Conservation (phyloP, 2,888 invertebrate species). For the Shargacucullia verbasci region DNA sequence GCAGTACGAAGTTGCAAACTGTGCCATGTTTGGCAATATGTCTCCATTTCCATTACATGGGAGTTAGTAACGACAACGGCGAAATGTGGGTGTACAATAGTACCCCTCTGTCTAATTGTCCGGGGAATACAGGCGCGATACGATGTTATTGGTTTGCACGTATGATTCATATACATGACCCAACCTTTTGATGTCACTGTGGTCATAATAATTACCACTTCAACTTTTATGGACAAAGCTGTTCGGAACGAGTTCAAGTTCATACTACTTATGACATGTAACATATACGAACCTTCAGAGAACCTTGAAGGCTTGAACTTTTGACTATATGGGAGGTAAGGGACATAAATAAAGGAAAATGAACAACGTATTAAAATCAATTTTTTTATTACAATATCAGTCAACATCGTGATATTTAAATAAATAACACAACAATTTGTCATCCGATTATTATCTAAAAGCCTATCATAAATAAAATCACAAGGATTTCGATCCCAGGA, state of each 20-base stretch:
- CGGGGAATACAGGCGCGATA: too few relatives aligned
- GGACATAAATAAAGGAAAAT: conserved; percentile 2
- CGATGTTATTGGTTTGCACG: too few relatives aligned
- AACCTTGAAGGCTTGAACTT: neutral
- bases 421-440: conserved; percentile 63
- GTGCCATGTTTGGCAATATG: too few relatives aligned
- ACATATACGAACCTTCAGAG: neutral
- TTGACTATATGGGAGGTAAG: neutral
- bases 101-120: too few relatives aligned
- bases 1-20: too few relatives aligned
- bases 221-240: neutral
- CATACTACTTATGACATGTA: neutral
- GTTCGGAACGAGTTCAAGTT: conserved; percentile 3
- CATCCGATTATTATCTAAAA: conserved; percentile 52
- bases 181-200: neutral
- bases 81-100: too few relatives aligned
- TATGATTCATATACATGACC: neutral
- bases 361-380: conserved; percentile 32
- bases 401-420: conserved; percentile 65
- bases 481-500: conserved; percentile 38
- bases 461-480: conserved; percentile 60
- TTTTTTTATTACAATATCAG: conserved; percentile 72
- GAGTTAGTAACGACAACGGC: too few relatives aligned
- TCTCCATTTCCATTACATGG: too few relatives aligned
- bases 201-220: too few relatives aligned